These are phyloP conservation scores for Tychaedon coryphoeus DNA, from an alignment of 2,113 vertebrate species.

Conservation along the genomic window DNA sequence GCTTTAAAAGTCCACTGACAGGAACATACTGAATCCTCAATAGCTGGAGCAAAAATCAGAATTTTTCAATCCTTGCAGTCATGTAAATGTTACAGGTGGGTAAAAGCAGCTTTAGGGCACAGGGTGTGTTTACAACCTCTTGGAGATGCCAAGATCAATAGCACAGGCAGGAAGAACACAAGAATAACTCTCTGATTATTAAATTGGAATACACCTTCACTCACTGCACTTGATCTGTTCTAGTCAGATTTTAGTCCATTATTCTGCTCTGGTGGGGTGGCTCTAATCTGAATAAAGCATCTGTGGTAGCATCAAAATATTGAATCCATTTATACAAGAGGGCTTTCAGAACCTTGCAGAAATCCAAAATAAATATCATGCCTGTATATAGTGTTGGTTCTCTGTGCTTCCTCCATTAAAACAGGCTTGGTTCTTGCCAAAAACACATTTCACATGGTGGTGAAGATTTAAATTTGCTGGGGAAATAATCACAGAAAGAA, in stretches of 20 bases:
- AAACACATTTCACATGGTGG: rapidly evolving
- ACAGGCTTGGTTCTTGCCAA: not conserved
- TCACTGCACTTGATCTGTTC: not conserved
- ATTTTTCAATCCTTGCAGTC: not conserved
- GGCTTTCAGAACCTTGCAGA: not conserved
- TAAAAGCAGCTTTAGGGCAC: not conserved
- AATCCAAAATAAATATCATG: not conserved
- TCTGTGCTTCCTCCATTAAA: not conserved
- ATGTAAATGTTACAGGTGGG: rapidly evolving
- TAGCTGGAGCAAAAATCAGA: not conserved
- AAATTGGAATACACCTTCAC: not conserved
- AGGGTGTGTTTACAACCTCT: not conserved
- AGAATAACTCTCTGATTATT: not conserved
- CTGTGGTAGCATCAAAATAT: not conserved
- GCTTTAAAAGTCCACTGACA: rapidly evolving
- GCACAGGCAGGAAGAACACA: not conserved
- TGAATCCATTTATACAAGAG: not conserved
- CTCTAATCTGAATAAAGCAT: not conserved
- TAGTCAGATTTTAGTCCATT: not conserved
- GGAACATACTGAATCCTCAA: not conserved
- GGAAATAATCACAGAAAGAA: not conserved
- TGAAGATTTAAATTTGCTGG: not conserved
- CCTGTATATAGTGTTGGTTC: not conserved
- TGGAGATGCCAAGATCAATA: not conserved
- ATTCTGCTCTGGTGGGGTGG: not conserved